Percentiles rank a stretch among this genome's conserved stretches.
Evolutionary conservation across 2,888 invertebrate genomes (phyloP).

Genomic region (Lasioglossum zephyrum): DNA sequence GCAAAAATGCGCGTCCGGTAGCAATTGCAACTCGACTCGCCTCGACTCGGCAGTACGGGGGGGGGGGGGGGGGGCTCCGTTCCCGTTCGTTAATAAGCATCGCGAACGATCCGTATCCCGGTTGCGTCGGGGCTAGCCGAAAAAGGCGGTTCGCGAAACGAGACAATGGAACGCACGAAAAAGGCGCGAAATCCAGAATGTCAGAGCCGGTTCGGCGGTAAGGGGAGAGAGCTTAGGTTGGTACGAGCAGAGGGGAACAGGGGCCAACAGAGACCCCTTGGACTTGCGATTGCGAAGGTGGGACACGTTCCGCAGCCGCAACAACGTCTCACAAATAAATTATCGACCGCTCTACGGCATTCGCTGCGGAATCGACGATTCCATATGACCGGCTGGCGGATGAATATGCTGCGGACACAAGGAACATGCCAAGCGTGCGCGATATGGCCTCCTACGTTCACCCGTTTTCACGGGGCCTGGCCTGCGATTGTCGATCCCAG

Average conservation of each 20-base stretch:
- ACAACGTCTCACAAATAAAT: slow-evolving; percentile 82
- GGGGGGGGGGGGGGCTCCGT: too few relatives aligned
- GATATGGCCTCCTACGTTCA: slow-evolving; percentile 66
- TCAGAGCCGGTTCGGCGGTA: slow-evolving; percentile 1
- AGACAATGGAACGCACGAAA: slow-evolving; percentile 75
- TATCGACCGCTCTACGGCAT: slow-evolving; percentile 72
- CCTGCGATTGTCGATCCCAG: background rate
- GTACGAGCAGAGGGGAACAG: background rate
- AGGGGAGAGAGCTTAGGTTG: background rate
- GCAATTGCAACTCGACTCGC: slow-evolving; percentile 54
- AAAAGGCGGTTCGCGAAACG: slow-evolving; percentile 60
- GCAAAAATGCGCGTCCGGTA: slow-evolving; percentile 73
- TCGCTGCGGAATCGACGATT: slow-evolving; percentile 72
- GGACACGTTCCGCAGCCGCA: slow-evolving; percentile 79
- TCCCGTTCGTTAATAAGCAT: slow-evolving; percentile 67
- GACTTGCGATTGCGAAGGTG: slow-evolving; percentile 75
- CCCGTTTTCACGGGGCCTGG: slow-evolving; percentile 33
- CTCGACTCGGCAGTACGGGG: background rate
- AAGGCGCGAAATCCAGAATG: slow-evolving; percentile 78
- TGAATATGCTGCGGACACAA: slow-evolving; percentile 71
- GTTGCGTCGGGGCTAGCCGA: slow-evolving; percentile 43
- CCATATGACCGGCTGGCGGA: slow-evolving; percentile 64
- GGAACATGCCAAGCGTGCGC: slow-evolving; percentile 69
- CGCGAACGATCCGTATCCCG: slow-evolving; percentile 37
- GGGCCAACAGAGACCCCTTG: background rate